Conservation (phyloP, 1,140 invertebrate genomes). For the Cherax destructor region DNA sequence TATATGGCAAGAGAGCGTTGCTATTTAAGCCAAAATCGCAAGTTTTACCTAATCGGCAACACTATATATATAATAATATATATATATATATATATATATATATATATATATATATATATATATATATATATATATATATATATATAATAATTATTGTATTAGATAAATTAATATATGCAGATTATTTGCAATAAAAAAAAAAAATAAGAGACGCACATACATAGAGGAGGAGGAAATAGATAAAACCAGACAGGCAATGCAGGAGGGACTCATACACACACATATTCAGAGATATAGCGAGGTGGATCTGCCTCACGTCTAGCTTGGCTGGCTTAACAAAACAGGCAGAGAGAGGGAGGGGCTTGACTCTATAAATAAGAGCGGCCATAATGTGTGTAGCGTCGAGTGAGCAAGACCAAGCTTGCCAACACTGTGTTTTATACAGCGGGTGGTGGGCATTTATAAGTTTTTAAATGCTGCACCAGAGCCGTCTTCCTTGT, state of each 20-base stretch:
- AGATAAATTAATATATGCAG: too few species aligned
- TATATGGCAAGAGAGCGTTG: too few species aligned
- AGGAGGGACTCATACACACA: background rate
- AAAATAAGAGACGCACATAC: background rate
- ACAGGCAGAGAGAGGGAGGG: background rate
- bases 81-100: too few species aligned
- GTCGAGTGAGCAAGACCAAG: conserved; percentile 31
- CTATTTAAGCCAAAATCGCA: too few species aligned
- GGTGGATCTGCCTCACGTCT: too few species aligned
- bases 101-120: too few species aligned
- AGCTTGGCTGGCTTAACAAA: too few species aligned
- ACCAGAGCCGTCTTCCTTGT: conserved; percentile 49
- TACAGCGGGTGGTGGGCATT: conserved; percentile 36
- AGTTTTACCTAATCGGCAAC: too few species aligned
- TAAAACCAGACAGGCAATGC: background rate
- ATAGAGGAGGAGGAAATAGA: background rate
- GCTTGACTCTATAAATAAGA: conserved; percentile 43
- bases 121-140: too few species aligned
- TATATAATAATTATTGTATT: too few species aligned
- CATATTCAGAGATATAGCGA: background rate
- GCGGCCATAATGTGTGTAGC: conserved; percentile 53
- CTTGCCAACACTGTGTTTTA: conserved; percentile 22
- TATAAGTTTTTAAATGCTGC: conserved; percentile 52
- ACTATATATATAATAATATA: too few species aligned
- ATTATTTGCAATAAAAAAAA: too few species aligned